Conservation (phyloP, 1,140 invertebrate species). For the Bicyclus anynana region DNA sequence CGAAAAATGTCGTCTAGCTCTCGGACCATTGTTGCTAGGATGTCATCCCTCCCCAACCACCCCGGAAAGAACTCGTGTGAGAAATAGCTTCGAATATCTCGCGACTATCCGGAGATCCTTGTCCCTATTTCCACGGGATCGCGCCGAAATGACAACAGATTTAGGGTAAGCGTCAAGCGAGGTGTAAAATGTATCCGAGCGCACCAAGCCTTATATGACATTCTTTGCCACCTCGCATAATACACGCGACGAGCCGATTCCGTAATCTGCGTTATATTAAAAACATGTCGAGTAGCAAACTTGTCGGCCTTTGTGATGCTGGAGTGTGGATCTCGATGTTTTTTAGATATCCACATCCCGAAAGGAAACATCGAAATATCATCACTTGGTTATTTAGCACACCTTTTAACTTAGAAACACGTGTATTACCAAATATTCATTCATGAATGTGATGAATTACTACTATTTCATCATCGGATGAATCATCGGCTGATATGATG, state of each 20-base stretch:
- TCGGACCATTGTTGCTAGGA: conserved; percentile 27
- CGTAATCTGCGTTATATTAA: conserved; percentile 72
- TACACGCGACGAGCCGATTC: conserved; percentile 59
- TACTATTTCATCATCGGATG: too few species aligned
- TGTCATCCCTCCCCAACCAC: background rate
- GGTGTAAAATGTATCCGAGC: conserved; percentile 72
- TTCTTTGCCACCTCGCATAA: conserved; percentile 64
- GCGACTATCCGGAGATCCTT: conserved; percentile 63
- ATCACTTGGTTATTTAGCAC: too few species aligned
- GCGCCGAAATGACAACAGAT: conserved; percentile 71
- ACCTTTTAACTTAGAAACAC: too few species aligned
- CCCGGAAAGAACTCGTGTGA: conserved; percentile 44
- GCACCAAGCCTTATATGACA: conserved; percentile 66
- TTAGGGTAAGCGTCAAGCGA: conserved; percentile 72
- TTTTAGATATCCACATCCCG: too few species aligned
- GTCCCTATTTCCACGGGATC: conserved; percentile 67
- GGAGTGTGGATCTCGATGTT: background rate
- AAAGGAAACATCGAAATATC: too few species aligned
- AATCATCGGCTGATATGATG: too few species aligned
- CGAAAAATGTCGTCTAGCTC: too few species aligned
- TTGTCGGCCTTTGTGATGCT: conserved; percentile 16
- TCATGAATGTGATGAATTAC: too few species aligned
- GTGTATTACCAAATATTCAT: too few species aligned
- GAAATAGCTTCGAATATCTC: conserved; percentile 67
- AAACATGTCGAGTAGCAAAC: conserved; percentile 51